Evolutionary conservation across 2,113 vertebrate genomes (phyloP).

Genomic region (Heloderma charlesbogerti): DNA sequence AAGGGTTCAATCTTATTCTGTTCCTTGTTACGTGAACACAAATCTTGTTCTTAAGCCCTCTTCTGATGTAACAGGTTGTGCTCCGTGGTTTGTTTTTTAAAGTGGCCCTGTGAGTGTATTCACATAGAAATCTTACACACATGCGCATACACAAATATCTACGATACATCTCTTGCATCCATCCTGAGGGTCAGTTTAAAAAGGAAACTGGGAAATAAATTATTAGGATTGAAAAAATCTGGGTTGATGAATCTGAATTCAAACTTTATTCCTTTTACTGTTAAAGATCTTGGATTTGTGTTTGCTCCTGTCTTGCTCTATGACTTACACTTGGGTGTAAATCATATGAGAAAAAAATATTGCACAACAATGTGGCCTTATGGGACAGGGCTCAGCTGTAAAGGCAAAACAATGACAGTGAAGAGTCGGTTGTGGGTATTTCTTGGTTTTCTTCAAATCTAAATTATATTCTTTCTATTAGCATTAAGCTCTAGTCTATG

Average conservation of each 20-base stretch:
- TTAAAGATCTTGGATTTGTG: slow-evolving; percentile 12
- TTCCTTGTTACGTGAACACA: too few relatives aligned
- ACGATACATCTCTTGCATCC: background rate
- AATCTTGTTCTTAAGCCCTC: background rate
- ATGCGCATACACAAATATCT: background rate
- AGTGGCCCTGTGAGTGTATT: background rate
- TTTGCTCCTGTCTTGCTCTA: slow-evolving; percentile 12
- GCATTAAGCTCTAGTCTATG: background rate
- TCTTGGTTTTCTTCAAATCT: background rate
- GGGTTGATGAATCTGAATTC: slow-evolving; percentile 30
- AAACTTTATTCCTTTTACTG: background rate
- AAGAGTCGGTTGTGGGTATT: slow-evolving; percentile 9
- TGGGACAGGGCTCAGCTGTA: rapidly evolving
- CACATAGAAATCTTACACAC: background rate
- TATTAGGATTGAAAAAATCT: background rate
- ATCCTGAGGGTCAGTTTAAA: background rate
- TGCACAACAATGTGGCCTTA: background rate
- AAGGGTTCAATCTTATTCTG: background rate
- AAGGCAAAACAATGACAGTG: slow-evolving; percentile 5
- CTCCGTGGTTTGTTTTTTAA: background rate
- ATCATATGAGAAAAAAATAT: background rate
- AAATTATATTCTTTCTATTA: slow-evolving; percentile 40
- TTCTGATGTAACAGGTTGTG: background rate
- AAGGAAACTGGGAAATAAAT: background rate
- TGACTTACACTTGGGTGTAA: background rate